These are phyloP conservation scores for Drosophila atripex DNA, from an alignment of 2,888 invertebrate genomes.

Conservation along the genomic window DNA sequence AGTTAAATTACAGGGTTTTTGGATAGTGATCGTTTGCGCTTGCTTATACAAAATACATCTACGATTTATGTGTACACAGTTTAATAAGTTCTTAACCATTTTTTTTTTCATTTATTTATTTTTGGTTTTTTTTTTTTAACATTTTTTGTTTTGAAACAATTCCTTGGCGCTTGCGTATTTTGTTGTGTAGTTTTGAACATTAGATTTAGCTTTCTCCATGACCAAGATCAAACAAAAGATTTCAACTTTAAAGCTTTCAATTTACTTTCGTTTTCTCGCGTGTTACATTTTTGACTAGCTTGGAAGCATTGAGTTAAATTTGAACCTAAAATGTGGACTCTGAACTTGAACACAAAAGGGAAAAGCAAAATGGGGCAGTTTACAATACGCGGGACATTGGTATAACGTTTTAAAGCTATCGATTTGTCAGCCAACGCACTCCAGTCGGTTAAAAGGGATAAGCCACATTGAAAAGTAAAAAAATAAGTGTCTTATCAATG, in stretches of 20 bases:
- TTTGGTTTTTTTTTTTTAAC: constrained; percentile 28
- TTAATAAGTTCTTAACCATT: constrained; percentile 46
- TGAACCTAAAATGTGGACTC: constrained; percentile 37
- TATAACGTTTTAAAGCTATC: constrained; percentile 74
- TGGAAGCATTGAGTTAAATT: constrained; percentile 58
- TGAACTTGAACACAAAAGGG: constrained; percentile 41
- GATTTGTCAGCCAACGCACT: constrained; percentile 55
- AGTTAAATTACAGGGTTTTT: constrained; percentile 39
- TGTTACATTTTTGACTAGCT: constrained; percentile 59
- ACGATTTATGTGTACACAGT: constrained; percentile 43
- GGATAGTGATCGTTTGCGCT: constrained; percentile 27
- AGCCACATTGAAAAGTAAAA: constrained; percentile 1
- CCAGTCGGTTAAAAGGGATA: constrained; percentile 18
- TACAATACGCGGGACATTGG: constrained; percentile 67
- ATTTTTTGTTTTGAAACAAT: constrained; percentile 75
- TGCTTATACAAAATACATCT: constrained; percentile 56
- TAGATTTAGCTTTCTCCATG: constrained; percentile 55
- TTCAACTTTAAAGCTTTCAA: constrained; percentile 53
- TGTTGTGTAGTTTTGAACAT: constrained; percentile 56
- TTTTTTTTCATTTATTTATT: too few relatives aligned
- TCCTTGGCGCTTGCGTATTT: constrained; percentile 80
- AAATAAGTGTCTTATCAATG: too few relatives aligned
- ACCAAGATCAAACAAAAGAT: constrained; percentile 44
- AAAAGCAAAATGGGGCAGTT: constrained; percentile 72
- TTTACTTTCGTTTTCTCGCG: constrained; percentile 44